Base-by-base conservation (phyloP, 2,888 invertebrate species). In the Agrotis segetum region DNA sequence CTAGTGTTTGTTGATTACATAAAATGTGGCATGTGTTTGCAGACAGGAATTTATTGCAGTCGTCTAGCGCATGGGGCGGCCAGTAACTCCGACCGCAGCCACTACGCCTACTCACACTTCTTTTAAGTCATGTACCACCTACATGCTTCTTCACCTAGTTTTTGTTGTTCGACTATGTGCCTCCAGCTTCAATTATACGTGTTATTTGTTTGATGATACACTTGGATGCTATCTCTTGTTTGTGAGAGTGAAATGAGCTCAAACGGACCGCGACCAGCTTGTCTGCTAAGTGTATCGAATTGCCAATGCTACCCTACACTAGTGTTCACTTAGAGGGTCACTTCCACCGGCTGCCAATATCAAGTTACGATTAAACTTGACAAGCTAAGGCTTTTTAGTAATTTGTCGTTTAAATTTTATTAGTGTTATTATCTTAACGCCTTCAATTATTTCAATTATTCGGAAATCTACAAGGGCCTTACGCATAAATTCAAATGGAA, bases 81-180 rank as follows among this genome's bases (percentile, higher is more conserved):
- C 64, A 71, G 69, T 70, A 69, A 67, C 76, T 62, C 61, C 68
- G 67, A 79, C 74, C 71, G 78, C 74, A 73, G 73, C 74, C 75
- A 70, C 81, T 81, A 81, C 86, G 76, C 84, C 87, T 82, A 88
- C 88, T 79, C 77, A 53, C 63, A 76, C 73, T 79, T 82, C 71
- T 77, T 79, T 84, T 75, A 80, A 66, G 60, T 84, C 74, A 80
- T 68, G 60, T 77, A 79, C 78, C 79, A 81, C 83, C 84, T 83
- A 89, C 85, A 81, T 76, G 67, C 84, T 83, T 85, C 84, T 82
- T 77, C 73, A 72, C 66, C 77, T 76, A 77, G 79, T 77, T 82
- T 74, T 83, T 85, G 67, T 76, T 71, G 55, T 71, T 56, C 71
- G 67, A 66, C 63, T 77, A 72, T 68, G 71, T 59, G 62, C 66